phyloP scores from a whole-genome alignment of 53 echinoderm and acorn worm genomes.

The Temnopleurus reevesii region DNA sequence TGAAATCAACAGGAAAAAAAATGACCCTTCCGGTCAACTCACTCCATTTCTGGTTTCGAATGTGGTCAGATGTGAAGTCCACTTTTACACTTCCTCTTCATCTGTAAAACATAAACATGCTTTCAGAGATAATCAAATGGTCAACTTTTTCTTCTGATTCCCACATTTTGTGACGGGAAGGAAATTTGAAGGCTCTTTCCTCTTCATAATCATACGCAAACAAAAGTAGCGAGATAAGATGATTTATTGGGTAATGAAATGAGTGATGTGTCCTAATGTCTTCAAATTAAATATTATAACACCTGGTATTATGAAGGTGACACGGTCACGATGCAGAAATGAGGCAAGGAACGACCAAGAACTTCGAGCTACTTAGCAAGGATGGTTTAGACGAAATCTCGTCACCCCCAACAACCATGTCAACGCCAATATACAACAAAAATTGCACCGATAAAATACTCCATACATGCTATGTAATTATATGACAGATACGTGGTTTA shows the following conservation, averaged over 20 bases:
- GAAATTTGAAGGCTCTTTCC: conserved; percentile 47
- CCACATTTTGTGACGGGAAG: conserved; percentile 24
- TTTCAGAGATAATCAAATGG: neutral
- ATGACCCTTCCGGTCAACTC: conserved; percentile 54
- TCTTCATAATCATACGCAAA: conserved; percentile 56
- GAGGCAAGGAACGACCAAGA: conserved; percentile 24
- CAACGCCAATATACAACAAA: too few species aligned
- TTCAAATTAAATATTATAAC: conserved; percentile 49
- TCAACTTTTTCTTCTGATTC: neutral
- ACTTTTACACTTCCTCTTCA: conserved; percentile 2
- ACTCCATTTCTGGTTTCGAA: conserved; percentile 55
- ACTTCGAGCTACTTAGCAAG: conserved; percentile 24
- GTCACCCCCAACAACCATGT: too few species aligned
- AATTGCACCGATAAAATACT: too few species aligned
- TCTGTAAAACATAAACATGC: neutral
- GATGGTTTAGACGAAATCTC: too few species aligned
- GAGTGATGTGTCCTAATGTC: conserved; percentile 33
- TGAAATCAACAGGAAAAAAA: conserved; percentile 48
- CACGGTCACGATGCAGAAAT: neutral
- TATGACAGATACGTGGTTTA: too few species aligned
- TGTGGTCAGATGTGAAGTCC: neutral
- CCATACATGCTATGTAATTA: too few species aligned
- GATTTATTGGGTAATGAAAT: conserved; percentile 29
- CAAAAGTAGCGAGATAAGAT: conserved; percentile 39
- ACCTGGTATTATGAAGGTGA: conserved; percentile 7